Conservation (phyloP, 2,888 invertebrate species). For the Nomada lathburiana region DNA sequence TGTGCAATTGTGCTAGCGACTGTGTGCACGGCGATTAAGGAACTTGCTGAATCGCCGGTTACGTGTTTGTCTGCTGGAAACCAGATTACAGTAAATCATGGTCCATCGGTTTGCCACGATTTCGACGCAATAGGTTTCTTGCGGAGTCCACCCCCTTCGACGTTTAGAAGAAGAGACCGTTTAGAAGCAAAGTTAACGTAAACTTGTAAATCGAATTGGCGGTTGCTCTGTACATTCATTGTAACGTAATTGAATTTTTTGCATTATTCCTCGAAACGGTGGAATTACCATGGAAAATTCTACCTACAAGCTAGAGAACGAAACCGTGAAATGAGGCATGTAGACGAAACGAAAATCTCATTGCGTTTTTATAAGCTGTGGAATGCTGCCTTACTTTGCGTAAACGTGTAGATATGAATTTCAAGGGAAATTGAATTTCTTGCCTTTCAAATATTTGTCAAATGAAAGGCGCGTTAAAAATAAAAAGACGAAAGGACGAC, state of each 20-base stretch:
- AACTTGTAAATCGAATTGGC: neutral
- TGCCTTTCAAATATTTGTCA: neutral
- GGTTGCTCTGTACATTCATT: too few species aligned
- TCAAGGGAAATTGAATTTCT: neutral
- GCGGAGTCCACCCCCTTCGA: neutral
- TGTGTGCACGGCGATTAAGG: neutral
- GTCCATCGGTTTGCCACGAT: neutral
- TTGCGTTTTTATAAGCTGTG: neutral
- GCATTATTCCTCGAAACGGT: neutral
- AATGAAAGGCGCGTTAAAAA: neutral
- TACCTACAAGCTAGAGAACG: neutral
- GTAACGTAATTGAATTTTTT: too few species aligned
- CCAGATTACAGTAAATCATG: slow-evolving; percentile 16
- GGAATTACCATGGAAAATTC: neutral
- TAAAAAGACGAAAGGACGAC: too few species aligned
- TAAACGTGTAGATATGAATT: neutral
- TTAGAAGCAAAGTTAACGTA: neutral
- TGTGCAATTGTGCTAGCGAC: neutral
- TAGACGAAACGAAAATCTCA: neutral
- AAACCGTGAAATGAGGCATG: neutral
- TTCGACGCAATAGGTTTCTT: neutral
- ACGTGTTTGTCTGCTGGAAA: neutral
- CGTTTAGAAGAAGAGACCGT: neutral
- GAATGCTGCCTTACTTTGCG: neutral
- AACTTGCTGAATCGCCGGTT: slow-evolving; percentile 13